Conservation (phyloP, 2,113 vertebrate genomes). For the Megaptera novaeangliae region DNA sequence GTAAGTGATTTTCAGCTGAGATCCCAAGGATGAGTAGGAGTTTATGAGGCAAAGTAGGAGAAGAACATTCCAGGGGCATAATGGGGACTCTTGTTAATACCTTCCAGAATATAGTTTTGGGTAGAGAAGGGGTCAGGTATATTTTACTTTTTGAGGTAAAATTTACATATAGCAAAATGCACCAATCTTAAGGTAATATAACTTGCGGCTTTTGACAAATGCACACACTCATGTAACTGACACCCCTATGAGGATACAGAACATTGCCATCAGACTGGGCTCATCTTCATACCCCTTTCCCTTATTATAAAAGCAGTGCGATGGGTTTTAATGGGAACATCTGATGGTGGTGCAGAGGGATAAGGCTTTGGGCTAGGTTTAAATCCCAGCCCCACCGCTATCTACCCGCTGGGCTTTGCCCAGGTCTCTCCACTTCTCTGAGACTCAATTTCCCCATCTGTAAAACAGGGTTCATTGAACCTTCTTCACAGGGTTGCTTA, state of each 20-base stretch:
- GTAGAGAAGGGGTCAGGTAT: background rate
- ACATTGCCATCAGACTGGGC: rapidly evolving
- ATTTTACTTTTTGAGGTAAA: background rate
- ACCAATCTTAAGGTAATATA: background rate
- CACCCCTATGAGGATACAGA: rapidly evolving
- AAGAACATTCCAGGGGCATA: background rate
- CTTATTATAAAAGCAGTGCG: background rate
- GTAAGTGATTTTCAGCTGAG: background rate
- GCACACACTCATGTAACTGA: background rate
- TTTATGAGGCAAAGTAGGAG: background rate
- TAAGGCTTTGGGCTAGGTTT: background rate
- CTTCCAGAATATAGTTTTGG: background rate
- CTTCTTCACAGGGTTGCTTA: background rate
- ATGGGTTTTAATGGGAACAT: background rate
- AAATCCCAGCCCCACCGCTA: background rate
- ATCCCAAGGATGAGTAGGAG: background rate
- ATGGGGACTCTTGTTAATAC: background rate
- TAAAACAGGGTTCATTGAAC: background rate
- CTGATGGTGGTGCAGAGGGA: background rate
- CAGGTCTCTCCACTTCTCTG: background rate
- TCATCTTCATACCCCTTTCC: background rate
- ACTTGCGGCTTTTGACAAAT: background rate
- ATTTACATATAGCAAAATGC: background rate
- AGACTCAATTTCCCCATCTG: background rate
- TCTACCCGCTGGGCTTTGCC: background rate